These are phyloP conservation scores for Tangara arthus DNA, from an alignment of 2,797 vertebrate genomes.

Conservation along the genomic window DNA sequence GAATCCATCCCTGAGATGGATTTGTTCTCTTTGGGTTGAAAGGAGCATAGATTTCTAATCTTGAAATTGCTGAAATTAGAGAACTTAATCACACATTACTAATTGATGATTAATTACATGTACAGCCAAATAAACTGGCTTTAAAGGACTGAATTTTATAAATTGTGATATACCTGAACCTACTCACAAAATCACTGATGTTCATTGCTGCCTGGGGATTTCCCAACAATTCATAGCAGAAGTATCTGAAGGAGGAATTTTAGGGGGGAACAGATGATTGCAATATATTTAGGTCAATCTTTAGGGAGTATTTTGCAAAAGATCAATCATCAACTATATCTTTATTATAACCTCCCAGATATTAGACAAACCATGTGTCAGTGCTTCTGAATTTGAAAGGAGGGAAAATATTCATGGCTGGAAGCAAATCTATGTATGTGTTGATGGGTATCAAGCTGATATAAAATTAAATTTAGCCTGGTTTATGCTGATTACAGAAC, in stretches of 20 bases:
- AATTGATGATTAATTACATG: not conserved
- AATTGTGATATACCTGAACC: not conserved
- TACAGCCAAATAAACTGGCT: not conserved
- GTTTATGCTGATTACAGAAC: not conserved
- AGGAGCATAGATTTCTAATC: not conserved
- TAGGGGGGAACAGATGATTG: not conserved
- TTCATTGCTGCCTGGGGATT: not conserved
- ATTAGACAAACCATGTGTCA: not conserved
- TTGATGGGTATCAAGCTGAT: not conserved
- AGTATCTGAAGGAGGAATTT: not conserved
- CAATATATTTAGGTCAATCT: not conserved
- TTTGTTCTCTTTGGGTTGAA: not conserved
- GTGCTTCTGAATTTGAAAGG: not conserved
- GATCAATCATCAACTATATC: not conserved
- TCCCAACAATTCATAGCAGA: not conserved
- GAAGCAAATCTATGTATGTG: not conserved
- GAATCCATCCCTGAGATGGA: not conserved
- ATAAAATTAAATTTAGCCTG: not conserved
- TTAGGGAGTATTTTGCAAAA: not conserved
- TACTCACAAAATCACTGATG: not conserved
- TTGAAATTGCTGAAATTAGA: not conserved
- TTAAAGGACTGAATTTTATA: not conserved
- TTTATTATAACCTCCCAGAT: not conserved
- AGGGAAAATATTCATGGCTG: not conserved
- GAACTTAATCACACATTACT: not conserved